Evolutionary conservation across 2,113 vertebrate species (phyloP).

Genomic region (Corythornis cristatus): DNA sequence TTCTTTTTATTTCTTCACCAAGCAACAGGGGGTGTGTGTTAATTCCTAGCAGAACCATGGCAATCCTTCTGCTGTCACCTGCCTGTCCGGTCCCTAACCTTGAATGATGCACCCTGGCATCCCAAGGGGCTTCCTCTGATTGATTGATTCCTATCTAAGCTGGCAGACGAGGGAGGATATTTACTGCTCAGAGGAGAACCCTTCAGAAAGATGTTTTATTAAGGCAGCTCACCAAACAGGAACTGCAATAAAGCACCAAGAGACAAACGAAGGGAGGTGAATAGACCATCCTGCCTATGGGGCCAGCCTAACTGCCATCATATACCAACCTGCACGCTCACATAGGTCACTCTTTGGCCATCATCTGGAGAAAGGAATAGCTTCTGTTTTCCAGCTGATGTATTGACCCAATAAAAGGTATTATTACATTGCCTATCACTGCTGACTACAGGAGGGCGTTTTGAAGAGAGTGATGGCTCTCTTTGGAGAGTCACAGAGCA

Average conservation of each 20-base stretch:
- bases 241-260: slow-evolving; percentile 34
- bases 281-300: neutral
- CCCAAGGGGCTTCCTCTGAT: neutral
- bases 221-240: slow-evolving; percentile 26
- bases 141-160: slow-evolving; percentile 26
- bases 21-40: neutral
- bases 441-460: slow-evolving; percentile 49
- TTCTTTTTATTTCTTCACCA: neutral
- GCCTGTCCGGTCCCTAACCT: slow-evolving; percentile 4
- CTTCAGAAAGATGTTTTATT: slow-evolving; percentile 64
- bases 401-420: slow-evolving; percentile 72
- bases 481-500: slow-evolving; percentile 29
- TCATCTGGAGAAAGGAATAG: slow-evolving; percentile 27
- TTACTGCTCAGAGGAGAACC: slow-evolving; percentile 18
- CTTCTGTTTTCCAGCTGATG: slow-evolving; percentile 75
- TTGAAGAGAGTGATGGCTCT: slow-evolving; percentile 57
- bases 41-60: neutral
- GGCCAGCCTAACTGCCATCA: neutral
- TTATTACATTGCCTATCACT: slow-evolving; percentile 65
- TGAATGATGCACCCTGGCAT: slow-evolving; percentile 31
- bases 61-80: slow-evolving; percentile 33
- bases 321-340: neutral
- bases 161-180: neutral
- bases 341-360: slow-evolving; percentile 54
- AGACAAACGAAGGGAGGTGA: slow-evolving; percentile 35